phyloP scores from a whole-genome alignment of 2,797 vertebrate species.

The Falco peregrinus region DNA sequence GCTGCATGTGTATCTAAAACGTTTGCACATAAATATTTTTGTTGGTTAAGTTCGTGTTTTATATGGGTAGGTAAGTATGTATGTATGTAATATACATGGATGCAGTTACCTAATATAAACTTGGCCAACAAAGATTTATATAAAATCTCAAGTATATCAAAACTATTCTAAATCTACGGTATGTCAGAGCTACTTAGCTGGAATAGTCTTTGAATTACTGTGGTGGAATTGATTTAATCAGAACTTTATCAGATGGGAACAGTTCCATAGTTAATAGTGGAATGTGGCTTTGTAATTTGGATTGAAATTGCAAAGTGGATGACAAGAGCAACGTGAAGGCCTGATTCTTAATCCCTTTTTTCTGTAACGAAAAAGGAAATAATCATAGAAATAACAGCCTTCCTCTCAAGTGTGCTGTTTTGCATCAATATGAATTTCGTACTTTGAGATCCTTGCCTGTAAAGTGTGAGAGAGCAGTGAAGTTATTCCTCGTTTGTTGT shows the following conservation, averaged over 20 bases:
- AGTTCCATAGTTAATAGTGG: background rate
- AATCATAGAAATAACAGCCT: background rate
- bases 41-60: background rate
- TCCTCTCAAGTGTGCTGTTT: background rate
- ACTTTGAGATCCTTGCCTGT: background rate
- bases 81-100: rapidly evolving
- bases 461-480: background rate
- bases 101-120: background rate
- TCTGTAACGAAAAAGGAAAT: background rate
- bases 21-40: rapidly evolving
- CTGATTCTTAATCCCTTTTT: background rate
- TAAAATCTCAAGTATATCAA: background rate
- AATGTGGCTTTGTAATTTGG: slow-evolving; percentile 12
- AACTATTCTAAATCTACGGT: background rate
- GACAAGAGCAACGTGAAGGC: background rate
- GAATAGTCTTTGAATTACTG: background rate
- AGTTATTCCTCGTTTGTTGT: background rate
- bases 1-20: background rate
- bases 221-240: background rate
- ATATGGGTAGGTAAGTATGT: background rate
- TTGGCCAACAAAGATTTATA: background rate
- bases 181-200: background rate
- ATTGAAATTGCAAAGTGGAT: background rate
- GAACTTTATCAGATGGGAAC: background rate
- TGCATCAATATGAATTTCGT: background rate